Evolutionary conservation across 1,140 invertebrate species (phyloP).

Genomic region (Leptinotarsa lineolata): DNA sequence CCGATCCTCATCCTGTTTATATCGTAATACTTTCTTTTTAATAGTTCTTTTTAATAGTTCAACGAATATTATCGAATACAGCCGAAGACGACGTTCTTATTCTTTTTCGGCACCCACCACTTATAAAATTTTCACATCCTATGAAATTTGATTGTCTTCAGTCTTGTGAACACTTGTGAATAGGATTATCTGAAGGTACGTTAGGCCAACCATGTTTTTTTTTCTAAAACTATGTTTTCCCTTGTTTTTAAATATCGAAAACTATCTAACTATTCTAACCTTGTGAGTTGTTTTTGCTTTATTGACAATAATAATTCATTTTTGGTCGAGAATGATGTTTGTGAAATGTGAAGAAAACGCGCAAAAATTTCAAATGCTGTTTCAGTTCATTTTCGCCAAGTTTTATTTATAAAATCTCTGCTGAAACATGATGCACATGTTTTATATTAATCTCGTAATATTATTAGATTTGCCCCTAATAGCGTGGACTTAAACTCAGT

Average conservation of each 20-base stretch:
- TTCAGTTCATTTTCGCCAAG: not conserved
- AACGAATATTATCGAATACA: conserved; percentile 3
- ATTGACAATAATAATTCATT: not conserved
- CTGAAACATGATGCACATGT: conserved; percentile 11
- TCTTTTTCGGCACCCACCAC: conserved; percentile 17
- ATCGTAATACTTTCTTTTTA: conserved; percentile 3
- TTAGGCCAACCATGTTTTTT: not conserved
- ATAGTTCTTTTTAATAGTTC: too few species aligned
- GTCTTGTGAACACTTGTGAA: conserved; percentile 11
- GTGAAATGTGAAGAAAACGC: not conserved
- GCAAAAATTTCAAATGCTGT: not conserved
- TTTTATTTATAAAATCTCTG: not conserved
- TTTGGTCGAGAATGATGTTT: not conserved
- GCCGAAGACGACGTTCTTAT: conserved; percentile 7
- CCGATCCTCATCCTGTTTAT: not conserved
- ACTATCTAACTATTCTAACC: not conserved
- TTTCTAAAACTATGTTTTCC: not conserved
- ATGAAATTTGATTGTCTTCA: conserved; percentile 19
- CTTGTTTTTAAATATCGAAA: not conserved
- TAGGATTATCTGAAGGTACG: conserved; percentile 7
- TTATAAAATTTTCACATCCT: conserved; percentile 18
- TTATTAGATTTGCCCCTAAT: conserved; percentile 15
- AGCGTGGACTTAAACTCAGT: not conserved
- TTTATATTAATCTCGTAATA: conserved; percentile 7
- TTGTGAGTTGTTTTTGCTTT: not conserved